These are phyloP conservation scores for Eupithecia subumbrata DNA, from an alignment of 2,888 invertebrate species.

Conservation along the genomic window DNA sequence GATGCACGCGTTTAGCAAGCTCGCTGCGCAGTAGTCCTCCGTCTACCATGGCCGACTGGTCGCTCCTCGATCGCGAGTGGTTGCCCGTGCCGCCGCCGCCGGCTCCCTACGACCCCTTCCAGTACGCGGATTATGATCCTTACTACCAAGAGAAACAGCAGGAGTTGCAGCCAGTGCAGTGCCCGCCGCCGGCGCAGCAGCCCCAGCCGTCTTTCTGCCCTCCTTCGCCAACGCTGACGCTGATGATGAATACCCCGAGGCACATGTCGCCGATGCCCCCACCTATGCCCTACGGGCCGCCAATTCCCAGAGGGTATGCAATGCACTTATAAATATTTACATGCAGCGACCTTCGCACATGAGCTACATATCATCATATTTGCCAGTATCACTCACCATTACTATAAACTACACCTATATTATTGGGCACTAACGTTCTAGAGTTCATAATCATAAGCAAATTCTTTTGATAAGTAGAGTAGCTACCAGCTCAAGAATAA, in stretches of 20 bases:
- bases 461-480: constrained; percentile 17
- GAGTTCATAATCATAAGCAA: not conserved
- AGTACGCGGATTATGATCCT: constrained; percentile 50
- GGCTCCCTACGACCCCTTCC: constrained; percentile 51
- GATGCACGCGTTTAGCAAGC: constrained; percentile 64
- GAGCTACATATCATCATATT: constrained; percentile 18
- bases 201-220: constrained; percentile 31
- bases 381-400: constrained; percentile 14
- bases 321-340: constrained; percentile 38
- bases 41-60: constrained; percentile 64
- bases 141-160: constrained; percentile 46
- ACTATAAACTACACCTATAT: not conserved
- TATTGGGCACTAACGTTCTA: not conserved
- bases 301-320: constrained; percentile 49
- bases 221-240: constrained; percentile 41
- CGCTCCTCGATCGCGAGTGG: constrained; percentile 56
- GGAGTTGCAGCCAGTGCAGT: constrained; percentile 37
- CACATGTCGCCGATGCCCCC: constrained; percentile 39
- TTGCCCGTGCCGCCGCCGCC: constrained; percentile 50
- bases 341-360: constrained; percentile 22
- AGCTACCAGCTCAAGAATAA: constrained; percentile 8
- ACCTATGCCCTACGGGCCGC: constrained; percentile 36
- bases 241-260: constrained; percentile 35
- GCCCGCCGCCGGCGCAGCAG: constrained; percentile 16
- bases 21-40: constrained; percentile 56